Percentiles rank a stretch among this genome's conserved stretches.
These are phyloP conservation scores for Vulpes vulpes DNA, from an alignment of 2,113 vertebrate species.

Conservation along the genomic window DNA sequence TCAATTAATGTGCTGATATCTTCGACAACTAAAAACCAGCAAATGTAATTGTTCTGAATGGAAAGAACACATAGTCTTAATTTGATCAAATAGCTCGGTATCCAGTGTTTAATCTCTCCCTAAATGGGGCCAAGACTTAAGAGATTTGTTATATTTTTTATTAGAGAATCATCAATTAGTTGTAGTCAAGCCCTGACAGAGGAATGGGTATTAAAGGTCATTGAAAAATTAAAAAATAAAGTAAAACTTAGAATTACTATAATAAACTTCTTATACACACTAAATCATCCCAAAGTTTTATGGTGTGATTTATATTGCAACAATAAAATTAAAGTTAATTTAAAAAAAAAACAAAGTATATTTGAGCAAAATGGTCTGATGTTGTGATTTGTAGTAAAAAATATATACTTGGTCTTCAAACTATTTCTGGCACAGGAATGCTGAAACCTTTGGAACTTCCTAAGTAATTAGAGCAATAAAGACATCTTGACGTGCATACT, in stretches of 20 bases:
- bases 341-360: background rate
- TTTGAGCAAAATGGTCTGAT: background rate
- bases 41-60: background rate
- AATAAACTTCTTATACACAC: background rate
- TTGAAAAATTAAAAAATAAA: background rate
- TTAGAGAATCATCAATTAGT: background rate
- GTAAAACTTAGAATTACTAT: background rate
- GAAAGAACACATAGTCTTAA: background rate
- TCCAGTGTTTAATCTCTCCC: background rate
- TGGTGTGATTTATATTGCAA: background rate
- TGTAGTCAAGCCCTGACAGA: background rate
- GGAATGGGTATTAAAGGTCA: background rate
- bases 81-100: constrained; percentile 34
- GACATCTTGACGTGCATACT: background rate
- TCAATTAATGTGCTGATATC: background rate
- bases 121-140: background rate
- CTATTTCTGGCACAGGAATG: background rate
- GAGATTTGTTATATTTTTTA: background rate
- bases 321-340: background rate
- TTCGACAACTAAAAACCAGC: background rate
- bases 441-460: background rate
- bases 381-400: background rate
- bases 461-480: background rate
- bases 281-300: background rate
- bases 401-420: background rate